Evolutionary conservation across 1,140 invertebrate species (phyloP), one percentile per base, ranked within the genome.

Genomic region (Epicauta chinensis): DNA sequence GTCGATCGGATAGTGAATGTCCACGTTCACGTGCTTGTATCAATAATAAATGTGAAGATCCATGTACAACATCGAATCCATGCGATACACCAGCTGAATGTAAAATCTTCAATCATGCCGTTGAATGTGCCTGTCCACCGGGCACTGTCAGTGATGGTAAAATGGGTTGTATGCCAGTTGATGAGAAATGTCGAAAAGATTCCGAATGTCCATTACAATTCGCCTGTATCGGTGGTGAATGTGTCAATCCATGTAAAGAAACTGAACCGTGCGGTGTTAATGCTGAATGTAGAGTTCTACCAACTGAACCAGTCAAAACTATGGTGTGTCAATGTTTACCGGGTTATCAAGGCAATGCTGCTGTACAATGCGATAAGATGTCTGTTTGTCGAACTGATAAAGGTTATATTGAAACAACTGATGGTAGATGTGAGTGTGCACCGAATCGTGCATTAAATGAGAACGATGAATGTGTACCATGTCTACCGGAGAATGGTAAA

Each of bases 271-370:
- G 92, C 61, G 86, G 87, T 29, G 76, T 80, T 6, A 91, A 91
- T 56, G 84, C 89, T 0, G 75, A 81, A 45, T 95, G 92, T 62
- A 81, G 80, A 41, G 83, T 93, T 1, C 69, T 88, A 2, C 85
- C 93, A 62, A 90, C 91, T 0, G 71, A 81, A 15, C 89, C 91
- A 1, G 83, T 93, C 0, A 78, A 86, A 61, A 93, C 90, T 11
- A 90, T 93, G 87, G 81, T 89, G 49, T 95, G 92, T 60, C 81
- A 87, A 68, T 94, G 91, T 66, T 65, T 86, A n/a, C 83, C 86
- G 16, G 88, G 89, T 38, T 92, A 87, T 66, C 81, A 81, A 69
- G 88, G 88, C 68, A 88, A 89, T 66, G 87, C 88, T 13, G 81
- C 86, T 15, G 75, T 85, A 32, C 77, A 83, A 63, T 91, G 88